phyloP scores from a whole-genome alignment of 2,888 invertebrate genomes.

The Phengaris alcon region DNA sequence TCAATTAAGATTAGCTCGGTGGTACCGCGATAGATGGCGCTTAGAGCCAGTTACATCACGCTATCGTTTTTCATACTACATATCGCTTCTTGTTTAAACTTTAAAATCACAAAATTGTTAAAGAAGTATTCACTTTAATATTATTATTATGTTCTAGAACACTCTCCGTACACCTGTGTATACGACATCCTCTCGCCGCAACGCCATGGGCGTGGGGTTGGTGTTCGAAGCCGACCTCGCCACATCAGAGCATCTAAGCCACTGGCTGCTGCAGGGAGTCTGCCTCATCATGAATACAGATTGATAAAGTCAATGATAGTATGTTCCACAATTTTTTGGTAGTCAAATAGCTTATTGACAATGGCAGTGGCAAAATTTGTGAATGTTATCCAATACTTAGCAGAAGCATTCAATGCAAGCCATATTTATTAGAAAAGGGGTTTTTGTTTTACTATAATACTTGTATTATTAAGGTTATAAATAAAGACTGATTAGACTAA shows the following conservation, averaged over 20 bases:
- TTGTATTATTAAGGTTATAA: not conserved
- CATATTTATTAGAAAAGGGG: not conserved
- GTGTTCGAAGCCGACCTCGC: conserved; percentile 94
- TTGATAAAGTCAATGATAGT: conserved; percentile 46
- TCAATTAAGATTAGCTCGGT: no score
- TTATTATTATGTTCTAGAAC: conserved; percentile 78
- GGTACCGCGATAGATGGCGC: no score
- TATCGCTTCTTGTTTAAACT: no score
- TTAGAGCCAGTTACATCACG: no score
- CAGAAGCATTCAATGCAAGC: not conserved
- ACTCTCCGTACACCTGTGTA: conserved; percentile 93
- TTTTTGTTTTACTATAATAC: not conserved
- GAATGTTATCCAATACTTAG: no score
- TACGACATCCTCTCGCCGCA: conserved; percentile 90
- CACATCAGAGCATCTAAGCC: conserved; percentile 89
- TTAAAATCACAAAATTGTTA: no score
- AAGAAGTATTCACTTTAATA: no score
- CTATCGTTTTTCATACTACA: no score
- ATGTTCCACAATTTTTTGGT: not conserved
- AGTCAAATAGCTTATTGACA: not conserved
- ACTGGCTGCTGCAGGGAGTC: conserved; percentile 95
- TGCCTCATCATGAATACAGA: conserved; percentile 93
- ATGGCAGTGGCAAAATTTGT: not conserved
- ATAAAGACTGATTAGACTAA: not conserved
- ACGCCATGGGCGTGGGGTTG: conserved; percentile 94